Base-by-base conservation (phyloP, 2,113 vertebrate genomes). In the Tor tambroides region DNA sequence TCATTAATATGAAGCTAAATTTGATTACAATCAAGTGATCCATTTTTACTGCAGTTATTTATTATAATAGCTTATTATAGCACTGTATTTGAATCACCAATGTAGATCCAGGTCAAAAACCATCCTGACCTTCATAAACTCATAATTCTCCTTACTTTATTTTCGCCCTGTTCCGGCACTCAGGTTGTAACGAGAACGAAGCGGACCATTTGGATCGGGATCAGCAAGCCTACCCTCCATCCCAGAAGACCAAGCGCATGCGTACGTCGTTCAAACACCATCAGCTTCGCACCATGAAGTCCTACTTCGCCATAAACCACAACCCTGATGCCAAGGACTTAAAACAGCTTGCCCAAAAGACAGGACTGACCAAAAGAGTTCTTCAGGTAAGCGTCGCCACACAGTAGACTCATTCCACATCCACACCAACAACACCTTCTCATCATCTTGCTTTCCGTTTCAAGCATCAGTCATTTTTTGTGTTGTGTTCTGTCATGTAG, bases 281-380 rank as follows among this genome's bases (percentile, higher is more conserved):
- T 95, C 98, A 99, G 96, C 98, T 99, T 87, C 97, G 98, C 91
- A 99, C 98, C 94, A 99, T 99, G 98, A 99, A 99, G 95, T 99
- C 98, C 92, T 99, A 99, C 94, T 99, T 99, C 91, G 98, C 98
- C 94, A 99, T 99, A 95, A 99, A 99, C 93, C 98, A 99, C 94
- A 99, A 99, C 91, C 98, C 98, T 1, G 98, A 99, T 87, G 98
- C 98, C 94, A 99, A 99, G 96, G 98, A 99, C 94, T 96, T 99
- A 96, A 99, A 99, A 93, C 98, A 99, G 92, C 97, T 99, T 91
- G 98, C 98, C 90, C 98, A 99, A 95, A 99, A 99, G 94, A 99
- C 98, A n/a, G 98, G 98, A 92, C 96, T 99, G 91, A 99, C 98
- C 94, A 99, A 99, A 94, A 96, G 98, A 96, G 98, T 99, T 94